Percentiles rank a stretch among this genome's conserved stretches.
phyloP scores from a whole-genome alignment of 1,140 invertebrate genomes.

The Polypedilum vanderplanki region DNA sequence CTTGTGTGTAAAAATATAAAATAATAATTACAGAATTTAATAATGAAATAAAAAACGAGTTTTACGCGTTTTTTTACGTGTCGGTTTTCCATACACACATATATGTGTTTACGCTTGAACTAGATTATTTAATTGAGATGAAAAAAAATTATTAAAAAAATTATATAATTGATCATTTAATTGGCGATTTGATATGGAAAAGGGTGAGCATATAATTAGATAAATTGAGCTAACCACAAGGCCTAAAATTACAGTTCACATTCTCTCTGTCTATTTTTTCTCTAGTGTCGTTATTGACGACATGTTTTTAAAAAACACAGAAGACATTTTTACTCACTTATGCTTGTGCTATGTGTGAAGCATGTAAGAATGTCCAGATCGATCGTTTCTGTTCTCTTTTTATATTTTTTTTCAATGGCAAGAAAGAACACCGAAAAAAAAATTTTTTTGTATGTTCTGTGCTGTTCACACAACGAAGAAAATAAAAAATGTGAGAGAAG shows the following conservation, averaged over 20 bases:
- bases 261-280: too few species aligned
- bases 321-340: neutral
- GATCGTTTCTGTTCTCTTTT: too few species aligned
- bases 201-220: neutral
- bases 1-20: neutral
- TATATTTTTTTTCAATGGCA: too few species aligned
- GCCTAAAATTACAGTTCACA: too few species aligned
- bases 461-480: too few species aligned
- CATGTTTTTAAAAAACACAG: too few species aligned
- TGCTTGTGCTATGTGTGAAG: too few species aligned
- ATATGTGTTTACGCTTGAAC: constrained; percentile 14
- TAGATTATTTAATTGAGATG: constrained; percentile 20
- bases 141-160: neutral
- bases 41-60: neutral
- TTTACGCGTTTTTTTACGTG: neutral
- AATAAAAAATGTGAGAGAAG: neutral
- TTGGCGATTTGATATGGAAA: neutral
- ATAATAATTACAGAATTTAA: neutral
- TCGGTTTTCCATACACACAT: neutral
- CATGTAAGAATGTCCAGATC: neutral
- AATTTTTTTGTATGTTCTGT: too few species aligned
- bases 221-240: too few species aligned
- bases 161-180: constrained; percentile 7
- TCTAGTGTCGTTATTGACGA: too few species aligned
- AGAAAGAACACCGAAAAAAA: too few species aligned